Base-by-base conservation (phyloP, 2,113 vertebrate genomes). In the Aix galericulata region DNA sequence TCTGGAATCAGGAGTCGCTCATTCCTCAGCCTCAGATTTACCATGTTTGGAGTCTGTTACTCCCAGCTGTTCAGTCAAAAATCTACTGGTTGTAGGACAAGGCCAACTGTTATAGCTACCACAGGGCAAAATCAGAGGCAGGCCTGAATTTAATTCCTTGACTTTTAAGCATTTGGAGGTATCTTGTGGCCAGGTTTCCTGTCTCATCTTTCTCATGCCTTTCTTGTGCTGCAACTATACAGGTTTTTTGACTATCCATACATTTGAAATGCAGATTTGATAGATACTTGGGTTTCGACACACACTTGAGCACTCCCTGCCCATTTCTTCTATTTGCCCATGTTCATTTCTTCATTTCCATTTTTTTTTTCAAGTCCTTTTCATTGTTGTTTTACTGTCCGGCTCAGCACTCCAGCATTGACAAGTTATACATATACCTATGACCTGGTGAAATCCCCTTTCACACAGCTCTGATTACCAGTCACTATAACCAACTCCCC, bases 171-270 rank as follows among this genome's bases (percentile, higher is more conserved):
- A 14, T 36, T 34, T 13, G 31, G 23, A 77, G 14, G 20, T 27
- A 4, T 29, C 25, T 21, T 0, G 2, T n/a, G 32, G 0, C 34
- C 75, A 60, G 26, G n/a, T 13, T 34, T 44, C 59, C 3, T 2
- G 8, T 6, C 52, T 44, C 69, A 17, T 31, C 27, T 36, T 77
- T 31, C 87, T 60, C 78, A 27, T 1, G 0, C 29, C 42, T 8
- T 1, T 27, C 55, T 15, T 7, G 14, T 38, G 50, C 44, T n/a
- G 34, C 60, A 69, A 55, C 69, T 13, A 1, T 26, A 31, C 15
- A 44, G 11, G 16, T 21, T 69, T 67, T 11, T 10, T 92, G 79
- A 32, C 10, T 29, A 5, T 4, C 79, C 36, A 3, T 1, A 25
- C 31, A 17, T 29, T 56, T 22, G 25, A 78, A 67, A 46, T 8